Conservation (phyloP, 1,140 invertebrate species). For the Schlechtendalia chinensis region DNA sequence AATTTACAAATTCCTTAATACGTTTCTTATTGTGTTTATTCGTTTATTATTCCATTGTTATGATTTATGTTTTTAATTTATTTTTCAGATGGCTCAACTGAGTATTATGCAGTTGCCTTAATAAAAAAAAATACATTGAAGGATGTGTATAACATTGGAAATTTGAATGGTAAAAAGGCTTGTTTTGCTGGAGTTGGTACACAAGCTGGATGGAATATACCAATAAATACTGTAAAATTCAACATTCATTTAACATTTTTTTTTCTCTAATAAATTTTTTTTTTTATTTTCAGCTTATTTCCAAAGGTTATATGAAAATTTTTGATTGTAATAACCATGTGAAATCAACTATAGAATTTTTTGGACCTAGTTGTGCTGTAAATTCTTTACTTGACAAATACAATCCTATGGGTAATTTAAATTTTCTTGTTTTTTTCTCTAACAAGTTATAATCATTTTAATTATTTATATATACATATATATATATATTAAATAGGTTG, state of each 20-base stretch:
- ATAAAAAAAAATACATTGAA: slow-evolving; percentile 68
- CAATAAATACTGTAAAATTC: slow-evolving; percentile 72
- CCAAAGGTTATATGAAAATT: slow-evolving; percentile 74
- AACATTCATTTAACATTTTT: slow-evolving; percentile 54
- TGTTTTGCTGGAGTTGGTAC: slow-evolving; percentile 90
- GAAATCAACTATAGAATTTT: slow-evolving; percentile 85
- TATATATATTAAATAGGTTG: too few species aligned
- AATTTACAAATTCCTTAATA: neutral
- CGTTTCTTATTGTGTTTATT: neutral
- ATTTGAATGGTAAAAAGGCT: slow-evolving; percentile 73
- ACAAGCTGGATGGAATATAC: slow-evolving; percentile 89
- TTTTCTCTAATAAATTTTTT: slow-evolving; percentile 35
- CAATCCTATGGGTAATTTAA: slow-evolving; percentile 79
- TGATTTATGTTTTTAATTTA: slow-evolving; percentile 53
- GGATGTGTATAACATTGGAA: slow-evolving; percentile 65
- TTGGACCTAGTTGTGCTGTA: slow-evolving; percentile 87
- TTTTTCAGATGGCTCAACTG: slow-evolving; percentile 56
- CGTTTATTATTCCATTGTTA: neutral
- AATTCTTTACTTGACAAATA: slow-evolving; percentile 88
- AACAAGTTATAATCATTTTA: neutral
- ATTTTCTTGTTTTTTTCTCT: slow-evolving; percentile 11
- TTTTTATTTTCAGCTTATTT: slow-evolving; percentile 69
- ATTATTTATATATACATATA: neutral
- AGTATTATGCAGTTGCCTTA: slow-evolving; percentile 82
- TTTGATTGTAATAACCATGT: slow-evolving; percentile 96